phyloP scores from a whole-genome alignment of 2,113 vertebrate species.

The Balaeniceps rex region DNA sequence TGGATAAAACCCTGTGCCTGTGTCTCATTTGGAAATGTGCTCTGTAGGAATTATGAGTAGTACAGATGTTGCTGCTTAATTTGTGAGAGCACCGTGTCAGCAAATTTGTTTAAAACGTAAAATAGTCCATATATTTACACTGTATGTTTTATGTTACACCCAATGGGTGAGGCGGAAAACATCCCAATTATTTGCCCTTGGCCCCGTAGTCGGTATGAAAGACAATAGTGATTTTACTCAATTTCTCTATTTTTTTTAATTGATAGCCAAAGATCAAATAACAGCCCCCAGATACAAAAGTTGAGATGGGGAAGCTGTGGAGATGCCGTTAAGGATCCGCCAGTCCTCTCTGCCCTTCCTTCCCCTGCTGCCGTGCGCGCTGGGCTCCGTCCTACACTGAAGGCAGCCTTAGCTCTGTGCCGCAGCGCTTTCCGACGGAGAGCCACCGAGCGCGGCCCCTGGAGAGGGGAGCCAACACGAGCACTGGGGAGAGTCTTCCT shows the following conservation, averaged over 20 bases:
- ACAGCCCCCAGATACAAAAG: not conserved
- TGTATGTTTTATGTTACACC: not conserved
- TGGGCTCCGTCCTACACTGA: not conserved
- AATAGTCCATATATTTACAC: not conserved
- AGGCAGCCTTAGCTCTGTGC: not conserved
- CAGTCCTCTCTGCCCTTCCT: not conserved
- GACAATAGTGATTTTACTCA: not conserved
- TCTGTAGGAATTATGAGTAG: not conserved
- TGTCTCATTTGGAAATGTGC: not conserved
- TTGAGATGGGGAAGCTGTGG: not conserved
- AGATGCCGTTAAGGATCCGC: not conserved
- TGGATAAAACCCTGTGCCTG: not conserved
- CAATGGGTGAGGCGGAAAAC: not conserved
- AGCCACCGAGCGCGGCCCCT: fast-evolving
- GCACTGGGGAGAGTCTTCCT: not conserved
- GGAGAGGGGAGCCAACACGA: not conserved
- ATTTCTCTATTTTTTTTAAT: not conserved
- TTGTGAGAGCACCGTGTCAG: not conserved
- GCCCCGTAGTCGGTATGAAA: not conserved
- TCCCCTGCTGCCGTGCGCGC: fast-evolving
- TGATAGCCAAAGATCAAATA: not conserved
- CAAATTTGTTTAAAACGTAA: not conserved
- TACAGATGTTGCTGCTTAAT: not conserved
- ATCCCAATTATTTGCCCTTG: not conserved
- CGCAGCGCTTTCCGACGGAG: fast-evolving